Evolutionary conservation across 2,888 invertebrate species (phyloP), one percentile per base, ranked within the genome.

Genomic region (Acleris emargana): DNA sequence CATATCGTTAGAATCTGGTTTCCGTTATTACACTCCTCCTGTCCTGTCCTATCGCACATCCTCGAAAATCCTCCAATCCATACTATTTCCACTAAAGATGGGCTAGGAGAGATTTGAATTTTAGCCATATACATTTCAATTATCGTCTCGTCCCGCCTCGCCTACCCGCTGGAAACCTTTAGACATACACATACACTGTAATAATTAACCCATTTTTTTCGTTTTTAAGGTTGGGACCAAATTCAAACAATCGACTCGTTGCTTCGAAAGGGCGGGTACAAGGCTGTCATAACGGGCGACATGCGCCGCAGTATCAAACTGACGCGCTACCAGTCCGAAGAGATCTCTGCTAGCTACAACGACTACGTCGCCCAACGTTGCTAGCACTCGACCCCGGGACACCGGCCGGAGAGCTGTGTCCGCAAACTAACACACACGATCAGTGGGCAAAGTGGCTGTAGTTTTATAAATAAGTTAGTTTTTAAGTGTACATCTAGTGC

Each of bases 231-330:
- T 78, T 99, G 99, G 99, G 97, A 99, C 94, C 98, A 98, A 92
- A 95, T 97, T 73, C 99, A 99, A 93, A 99, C 99, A 25, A 98
- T 99, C 81, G 99, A 99, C 92, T 98, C 99, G 49, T 93, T 99
- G 69, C 94, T 99, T 71, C 95, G 99, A 74, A 99, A 99, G 93
- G 99, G 99, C 72, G 99, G 99, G 55, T 99, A 96, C 93, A 98
- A 98, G 86, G 97, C 98, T 32, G 90, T 94, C 62, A 98, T 99
- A 71, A 97, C 97, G n/a, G 95, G 95, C 28, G 98, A 98, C 63
- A 93, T 97, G 80, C 95, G 99, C 64, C 95, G 97, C 79, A 96
- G 96, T 84, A 97, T 99, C 84, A 98, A 98, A 90, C 93, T 99
- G 79, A 99, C 98, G 61, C 97, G 99, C 76, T 99, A 99, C 91